phyloP scores from a whole-genome alignment of 2,113 vertebrate genomes.

The Hystrix brachyura region DNA sequence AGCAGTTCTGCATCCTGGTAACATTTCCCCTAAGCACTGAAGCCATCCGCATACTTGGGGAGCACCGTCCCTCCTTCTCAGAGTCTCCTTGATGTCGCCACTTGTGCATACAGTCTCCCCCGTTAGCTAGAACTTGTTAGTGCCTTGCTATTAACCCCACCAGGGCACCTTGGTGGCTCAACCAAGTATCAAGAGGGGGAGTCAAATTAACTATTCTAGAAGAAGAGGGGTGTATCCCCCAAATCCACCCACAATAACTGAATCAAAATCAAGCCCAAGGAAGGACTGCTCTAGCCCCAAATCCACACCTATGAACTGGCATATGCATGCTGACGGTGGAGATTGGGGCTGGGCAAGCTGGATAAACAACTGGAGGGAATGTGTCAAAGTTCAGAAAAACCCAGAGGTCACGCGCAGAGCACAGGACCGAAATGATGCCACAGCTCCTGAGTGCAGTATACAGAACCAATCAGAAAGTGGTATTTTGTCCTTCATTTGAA shows the following conservation, averaged over 20 bases:
- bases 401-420: not conserved
- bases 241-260: not conserved
- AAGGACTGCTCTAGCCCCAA: no score
- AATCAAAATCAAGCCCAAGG: no score
- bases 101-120: not conserved
- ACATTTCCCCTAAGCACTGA: not conserved
- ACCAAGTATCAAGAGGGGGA: not conserved
- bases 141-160: no score
- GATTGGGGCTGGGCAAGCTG: not conserved
- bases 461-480: not conserved
- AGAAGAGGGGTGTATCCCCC: not conserved
- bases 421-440: not conserved
- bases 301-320: no score
- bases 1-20: rapidly evolving
- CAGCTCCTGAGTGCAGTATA: not conserved
- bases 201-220: not conserved
- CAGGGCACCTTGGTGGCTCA: not conserved
- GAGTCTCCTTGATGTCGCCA: not conserved
- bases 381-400: not conserved
- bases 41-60: rapidly evolving
- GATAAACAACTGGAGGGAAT: not conserved
- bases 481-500: not conserved
- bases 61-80: rapidly evolving
- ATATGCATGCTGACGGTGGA: not conserved
- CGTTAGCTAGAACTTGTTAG: not conserved